Evolutionary conservation across 2,888 invertebrate species (phyloP).

Genomic region (Cephus runcator): DNA sequence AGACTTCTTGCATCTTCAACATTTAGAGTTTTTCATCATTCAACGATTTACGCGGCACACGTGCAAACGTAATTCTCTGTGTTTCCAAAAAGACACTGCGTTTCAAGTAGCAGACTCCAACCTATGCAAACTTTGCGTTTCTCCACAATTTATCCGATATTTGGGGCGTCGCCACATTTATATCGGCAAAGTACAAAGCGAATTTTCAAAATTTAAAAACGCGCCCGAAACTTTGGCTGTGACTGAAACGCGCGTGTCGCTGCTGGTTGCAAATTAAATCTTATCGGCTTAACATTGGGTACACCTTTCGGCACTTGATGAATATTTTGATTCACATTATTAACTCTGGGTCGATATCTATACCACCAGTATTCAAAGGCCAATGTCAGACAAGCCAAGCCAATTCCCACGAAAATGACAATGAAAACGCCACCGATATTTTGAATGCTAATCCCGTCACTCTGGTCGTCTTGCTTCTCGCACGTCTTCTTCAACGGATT

Average conservation of each 20-base stretch:
- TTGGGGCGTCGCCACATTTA: not conserved
- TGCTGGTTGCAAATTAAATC: constrained; percentile 52
- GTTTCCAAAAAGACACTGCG: not conserved
- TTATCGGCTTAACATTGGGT: constrained; percentile 40
- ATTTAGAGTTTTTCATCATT: not conserved
- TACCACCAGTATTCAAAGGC: constrained; percentile 97
- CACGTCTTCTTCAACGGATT: constrained; percentile 83
- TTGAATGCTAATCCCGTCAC: constrained; percentile 96
- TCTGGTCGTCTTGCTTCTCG: constrained; percentile 90
- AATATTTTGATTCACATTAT: constrained; percentile 56
- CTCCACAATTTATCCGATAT: not conserved
- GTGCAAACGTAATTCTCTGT: not conserved
- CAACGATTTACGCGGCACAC: not conserved
- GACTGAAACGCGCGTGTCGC: constrained; percentile 45
- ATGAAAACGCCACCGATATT: constrained; percentile 99
- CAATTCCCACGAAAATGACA: constrained; percentile 95
- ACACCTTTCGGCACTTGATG: constrained; percentile 14
- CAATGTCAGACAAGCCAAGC: constrained; percentile 88
- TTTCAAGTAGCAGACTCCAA: not conserved
- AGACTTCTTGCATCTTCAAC: not conserved
- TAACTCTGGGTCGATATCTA: constrained; percentile 76
- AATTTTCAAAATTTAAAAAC: constrained; percentile 38
- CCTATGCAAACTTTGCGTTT: not conserved
- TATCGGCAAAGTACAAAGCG: not conserved
- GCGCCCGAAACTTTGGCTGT: constrained; percentile 34